phyloP scores from a whole-genome alignment of 1,140 invertebrate genomes.

The Megalonaias nervosa region DNA sequence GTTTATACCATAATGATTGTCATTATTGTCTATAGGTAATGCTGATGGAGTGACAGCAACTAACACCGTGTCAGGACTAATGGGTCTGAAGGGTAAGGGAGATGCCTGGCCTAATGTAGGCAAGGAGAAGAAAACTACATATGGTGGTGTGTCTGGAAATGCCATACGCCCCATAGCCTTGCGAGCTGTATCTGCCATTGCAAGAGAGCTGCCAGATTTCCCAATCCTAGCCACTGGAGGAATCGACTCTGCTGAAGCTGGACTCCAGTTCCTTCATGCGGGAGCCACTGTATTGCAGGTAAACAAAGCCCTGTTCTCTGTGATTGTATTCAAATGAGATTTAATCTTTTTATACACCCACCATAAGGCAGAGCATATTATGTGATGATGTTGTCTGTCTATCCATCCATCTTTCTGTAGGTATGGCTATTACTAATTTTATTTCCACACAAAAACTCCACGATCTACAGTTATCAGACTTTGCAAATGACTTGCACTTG shows the following conservation, averaged over 20 bases:
- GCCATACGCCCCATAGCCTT: conserved; percentile 95
- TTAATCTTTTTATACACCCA: no score
- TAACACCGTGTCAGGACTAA: conserved; percentile 95
- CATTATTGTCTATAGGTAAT: conserved; percentile 76
- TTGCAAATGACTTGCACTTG: no score
- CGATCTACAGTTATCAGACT: no score
- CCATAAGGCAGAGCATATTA: no score
- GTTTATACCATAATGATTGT: background rate
- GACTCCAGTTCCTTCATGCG: conserved; percentile 92
- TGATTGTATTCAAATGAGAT: no score
- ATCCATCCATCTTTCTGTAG: no score
- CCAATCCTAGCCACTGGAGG: conserved; percentile 96
- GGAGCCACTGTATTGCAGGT: conserved; percentile 94
- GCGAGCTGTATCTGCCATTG: conserved; percentile 89
- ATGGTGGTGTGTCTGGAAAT: conserved; percentile 97
- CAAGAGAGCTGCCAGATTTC: conserved; percentile 86
- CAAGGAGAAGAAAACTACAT: conserved; percentile 86
- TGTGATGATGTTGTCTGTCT: no score
- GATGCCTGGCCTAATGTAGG: conserved; percentile 94
- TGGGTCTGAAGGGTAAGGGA: conserved; percentile 86
- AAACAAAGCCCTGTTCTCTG: conserved; percentile 11
- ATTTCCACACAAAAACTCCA: no score
- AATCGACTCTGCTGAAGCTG: conserved; percentile 95
- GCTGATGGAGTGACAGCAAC: conserved; percentile 97
- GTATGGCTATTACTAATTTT: no score